Evolutionary conservation across 2,113 vertebrate genomes (phyloP).

Genomic region (Tonatia bakeri): DNA sequence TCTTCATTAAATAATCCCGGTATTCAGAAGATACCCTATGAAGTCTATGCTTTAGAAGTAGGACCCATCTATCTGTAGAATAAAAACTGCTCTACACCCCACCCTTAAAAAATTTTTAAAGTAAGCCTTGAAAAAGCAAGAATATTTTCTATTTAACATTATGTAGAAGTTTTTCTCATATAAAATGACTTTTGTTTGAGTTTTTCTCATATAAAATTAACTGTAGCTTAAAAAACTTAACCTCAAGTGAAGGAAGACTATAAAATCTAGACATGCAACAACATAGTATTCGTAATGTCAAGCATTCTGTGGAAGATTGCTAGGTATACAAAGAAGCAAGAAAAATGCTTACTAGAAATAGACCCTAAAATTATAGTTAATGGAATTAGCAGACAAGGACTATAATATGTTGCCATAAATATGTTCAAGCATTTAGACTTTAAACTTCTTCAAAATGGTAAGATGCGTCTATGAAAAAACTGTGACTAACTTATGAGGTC

Average conservation of each 20-base stretch:
- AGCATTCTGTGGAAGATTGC: neutral
- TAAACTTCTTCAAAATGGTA: neutral
- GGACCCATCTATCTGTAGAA: neutral
- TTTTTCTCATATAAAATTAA: neutral
- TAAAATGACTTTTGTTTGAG: neutral
- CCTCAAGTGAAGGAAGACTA: neutral
- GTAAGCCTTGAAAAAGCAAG: neutral
- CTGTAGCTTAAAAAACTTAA: neutral
- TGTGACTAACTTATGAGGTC: neutral
- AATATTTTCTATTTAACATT: neutral
- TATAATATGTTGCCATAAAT: neutral
- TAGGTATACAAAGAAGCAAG: neutral
- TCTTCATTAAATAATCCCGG: neutral
- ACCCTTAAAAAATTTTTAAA: neutral
- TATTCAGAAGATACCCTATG: neutral
- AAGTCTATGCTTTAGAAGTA: neutral
- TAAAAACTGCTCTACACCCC: neutral
- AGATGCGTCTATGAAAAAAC: neutral
- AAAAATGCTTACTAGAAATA: neutral
- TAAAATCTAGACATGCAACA: neutral
- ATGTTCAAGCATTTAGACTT: neutral
- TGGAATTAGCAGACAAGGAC: neutral
- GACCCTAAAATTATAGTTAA: neutral
- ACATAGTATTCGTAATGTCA: neutral
- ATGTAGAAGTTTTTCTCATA: constrained; percentile 12